phyloP scores from a whole-genome alignment of 2,113 vertebrate genomes.

The Acrocephalus kingi region DNA sequence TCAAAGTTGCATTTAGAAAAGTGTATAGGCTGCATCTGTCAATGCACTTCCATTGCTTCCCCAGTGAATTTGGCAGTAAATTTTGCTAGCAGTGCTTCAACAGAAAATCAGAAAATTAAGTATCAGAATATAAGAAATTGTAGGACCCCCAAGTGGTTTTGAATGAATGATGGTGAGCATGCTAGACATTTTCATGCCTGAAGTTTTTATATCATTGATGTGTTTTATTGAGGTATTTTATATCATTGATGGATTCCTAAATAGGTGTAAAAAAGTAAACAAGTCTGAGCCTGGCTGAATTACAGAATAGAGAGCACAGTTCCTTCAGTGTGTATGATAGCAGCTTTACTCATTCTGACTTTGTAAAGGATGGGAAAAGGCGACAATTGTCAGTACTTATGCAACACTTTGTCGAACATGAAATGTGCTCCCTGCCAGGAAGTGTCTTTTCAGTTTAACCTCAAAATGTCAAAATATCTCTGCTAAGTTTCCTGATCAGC shows the following conservation, averaged over 20 bases:
- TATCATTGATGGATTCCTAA: slow-evolving; percentile 17
- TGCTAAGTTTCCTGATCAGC: neutral
- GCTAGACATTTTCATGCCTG: neutral
- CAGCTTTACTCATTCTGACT: slow-evolving; percentile 4
- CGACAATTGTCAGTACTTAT: slow-evolving; percentile 18
- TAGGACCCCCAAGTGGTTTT: neutral
- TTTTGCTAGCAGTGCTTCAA: neutral
- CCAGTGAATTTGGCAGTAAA: neutral
- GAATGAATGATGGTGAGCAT: neutral
- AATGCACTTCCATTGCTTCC: neutral
- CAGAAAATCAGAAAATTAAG: neutral
- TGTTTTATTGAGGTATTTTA: neutral
- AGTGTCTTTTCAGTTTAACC: slow-evolving; percentile 55
- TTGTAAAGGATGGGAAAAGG: slow-evolving; percentile 11
- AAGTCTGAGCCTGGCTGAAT: slow-evolving; percentile 15
- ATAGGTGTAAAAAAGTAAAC: slow-evolving; percentile 30
- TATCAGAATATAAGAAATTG: neutral
- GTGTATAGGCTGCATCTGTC: neutral
- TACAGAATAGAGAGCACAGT: slow-evolving; percentile 12
- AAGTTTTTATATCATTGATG: neutral
- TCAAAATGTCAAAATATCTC: slow-evolving; percentile 65
- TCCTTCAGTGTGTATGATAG: slow-evolving; percentile 22
- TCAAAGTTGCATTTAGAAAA: slow-evolving; percentile 32
- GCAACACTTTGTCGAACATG: slow-evolving; percentile 33
- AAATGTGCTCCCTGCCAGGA: slow-evolving; percentile 44